Evolutionary conservation across 1,140 invertebrate species (phyloP), one percentile per base, ranked within the genome.

Genomic region (Asbolus verrucosus): DNA sequence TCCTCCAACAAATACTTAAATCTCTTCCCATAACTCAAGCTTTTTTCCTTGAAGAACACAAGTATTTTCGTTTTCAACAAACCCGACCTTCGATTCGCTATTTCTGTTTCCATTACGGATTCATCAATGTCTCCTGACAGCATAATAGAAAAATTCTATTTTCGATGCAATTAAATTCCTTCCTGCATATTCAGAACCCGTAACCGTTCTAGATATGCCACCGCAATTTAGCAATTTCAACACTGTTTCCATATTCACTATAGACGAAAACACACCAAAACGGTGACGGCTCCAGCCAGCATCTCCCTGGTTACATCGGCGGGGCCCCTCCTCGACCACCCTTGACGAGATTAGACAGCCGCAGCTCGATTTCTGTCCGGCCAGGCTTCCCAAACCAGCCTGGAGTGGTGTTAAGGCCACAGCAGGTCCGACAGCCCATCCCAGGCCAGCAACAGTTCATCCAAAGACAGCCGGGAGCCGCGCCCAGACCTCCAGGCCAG

Each of bases 321-420:
- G 8, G n/a, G n/a, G 9, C 33, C 41, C 19, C 18, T 16, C 59
- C 59, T 30, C 65, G 74, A 62, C 75, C 76, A 11, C 77, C 73
- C 6, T 19, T 80, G 21, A 54, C 27, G 16, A 69, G 78, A 38
- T 50, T 74, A 9, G 78, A 80, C 50, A 80, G 78, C 60, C 65
- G 75, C 38, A 67, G 19, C 27, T 74, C 73, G 39, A 70, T 79
- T 13, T 72, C 69, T 30, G 61, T 70, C 11, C 73, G 76, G 9
- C 75, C 73, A 33, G 71, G 71, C 6, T 77, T 75, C 72, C 74
- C 78, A 2, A 61, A 67, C 33, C 74, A 60, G 39, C 75, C 70
- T 24, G 63, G 65, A n/a, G 60, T n/a, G 5, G 68, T 36, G 6
- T 33, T 63, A 9, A 43, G 67, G 31, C 67, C 67, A 1, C 46